Conservation (phyloP, 2,797 vertebrate species). For the Botia almorhae region DNA sequence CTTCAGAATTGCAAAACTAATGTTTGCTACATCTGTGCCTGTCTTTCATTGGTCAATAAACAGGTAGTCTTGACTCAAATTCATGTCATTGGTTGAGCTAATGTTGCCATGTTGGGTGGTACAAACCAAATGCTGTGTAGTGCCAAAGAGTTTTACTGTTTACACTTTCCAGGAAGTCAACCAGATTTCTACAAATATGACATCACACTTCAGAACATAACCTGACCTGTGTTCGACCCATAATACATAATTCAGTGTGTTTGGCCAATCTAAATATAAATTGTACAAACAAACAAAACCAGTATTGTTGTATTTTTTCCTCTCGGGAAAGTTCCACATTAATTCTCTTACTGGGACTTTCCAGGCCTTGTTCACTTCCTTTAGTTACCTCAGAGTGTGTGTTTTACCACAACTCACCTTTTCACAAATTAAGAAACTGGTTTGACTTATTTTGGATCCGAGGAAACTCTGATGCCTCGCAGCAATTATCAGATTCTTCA, state of each 20-base stretch:
- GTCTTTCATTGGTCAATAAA: not conserved
- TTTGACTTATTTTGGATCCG: constrained; percentile 55
- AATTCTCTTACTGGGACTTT: constrained; percentile 61
- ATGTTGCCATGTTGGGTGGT: not conserved
- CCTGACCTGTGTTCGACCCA: not conserved
- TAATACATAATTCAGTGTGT: not conserved
- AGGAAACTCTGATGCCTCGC: constrained; percentile 50
- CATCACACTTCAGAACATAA: not conserved
- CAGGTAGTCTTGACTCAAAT: not conserved
- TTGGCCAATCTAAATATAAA: constrained; percentile 44
- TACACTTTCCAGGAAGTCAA: no score
- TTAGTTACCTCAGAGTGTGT: constrained; percentile 38
- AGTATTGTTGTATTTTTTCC: constrained; percentile 46
- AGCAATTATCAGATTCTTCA: constrained; percentile 57
- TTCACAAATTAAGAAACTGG: constrained; percentile 37
- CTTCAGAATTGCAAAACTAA: not conserved
- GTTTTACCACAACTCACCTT: constrained; percentile 52
- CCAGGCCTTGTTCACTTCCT: constrained; percentile 52
- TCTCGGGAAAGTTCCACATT: constrained; percentile 50
- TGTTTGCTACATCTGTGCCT: not conserved
- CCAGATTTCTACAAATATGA: not conserved
- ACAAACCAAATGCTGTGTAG: no score
- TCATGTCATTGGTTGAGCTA: not conserved
- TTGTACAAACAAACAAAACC: constrained; percentile 49
- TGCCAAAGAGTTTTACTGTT: no score